Evolutionary conservation across 2,113 vertebrate genomes (phyloP).

Genomic region (Channa maculata): DNA sequence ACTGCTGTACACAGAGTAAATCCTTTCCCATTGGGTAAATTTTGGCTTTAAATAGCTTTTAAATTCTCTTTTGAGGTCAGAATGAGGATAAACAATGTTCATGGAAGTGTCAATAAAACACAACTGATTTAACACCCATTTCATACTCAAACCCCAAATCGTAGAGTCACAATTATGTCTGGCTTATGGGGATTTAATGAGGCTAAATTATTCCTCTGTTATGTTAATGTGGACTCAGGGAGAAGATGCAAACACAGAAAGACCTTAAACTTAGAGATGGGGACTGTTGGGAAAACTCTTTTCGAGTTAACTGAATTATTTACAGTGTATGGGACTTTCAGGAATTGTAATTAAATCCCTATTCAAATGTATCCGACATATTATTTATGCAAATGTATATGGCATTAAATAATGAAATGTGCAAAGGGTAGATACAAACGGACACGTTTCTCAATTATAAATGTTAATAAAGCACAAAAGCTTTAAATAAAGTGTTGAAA

Average conservation of each 20-base stretch:
- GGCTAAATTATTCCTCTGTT: conserved; percentile 51
- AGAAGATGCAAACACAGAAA: conserved; percentile 28
- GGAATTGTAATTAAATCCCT: conserved; percentile 13
- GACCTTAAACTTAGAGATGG: conserved; percentile 13
- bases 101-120: background rate
- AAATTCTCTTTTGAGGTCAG: background rate
- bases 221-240: conserved; percentile 40
- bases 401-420: too few relatives aligned
- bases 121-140: conserved; percentile 5
- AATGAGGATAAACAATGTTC: conserved; percentile 1
- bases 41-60: background rate
- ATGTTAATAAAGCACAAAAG: too few relatives aligned
- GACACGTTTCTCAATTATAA: too few relatives aligned
- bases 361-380: background rate
- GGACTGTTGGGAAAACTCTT: conserved; percentile 1
- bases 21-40: background rate
- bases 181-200: conserved; percentile 47
- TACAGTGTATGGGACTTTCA: conserved; percentile 13
- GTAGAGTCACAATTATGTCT: conserved; percentile 20
- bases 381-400: background rate
- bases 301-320: conserved; percentile 6
- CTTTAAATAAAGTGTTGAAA: too few relatives aligned
- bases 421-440: too few relatives aligned
- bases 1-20: background rate
- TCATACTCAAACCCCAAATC: conserved; percentile 24